Evolutionary conservation across 2,113 vertebrate genomes (phyloP).

Genomic region (Drymodes brunneopygia): DNA sequence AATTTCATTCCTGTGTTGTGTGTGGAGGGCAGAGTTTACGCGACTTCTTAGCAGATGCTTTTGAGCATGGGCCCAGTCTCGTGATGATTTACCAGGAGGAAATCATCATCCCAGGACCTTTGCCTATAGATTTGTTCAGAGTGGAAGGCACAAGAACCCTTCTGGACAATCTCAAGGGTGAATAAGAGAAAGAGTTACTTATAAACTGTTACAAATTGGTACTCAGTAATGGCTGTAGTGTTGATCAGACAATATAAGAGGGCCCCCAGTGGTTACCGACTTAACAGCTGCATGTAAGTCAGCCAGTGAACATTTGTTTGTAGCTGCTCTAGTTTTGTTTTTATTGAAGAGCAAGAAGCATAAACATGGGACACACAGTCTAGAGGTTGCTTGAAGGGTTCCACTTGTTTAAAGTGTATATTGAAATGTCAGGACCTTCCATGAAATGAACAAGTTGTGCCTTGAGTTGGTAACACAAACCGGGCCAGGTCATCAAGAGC

Average conservation of each 20-base stretch:
- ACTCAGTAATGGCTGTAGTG: conserved; percentile 62
- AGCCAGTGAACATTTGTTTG: conserved; percentile 68
- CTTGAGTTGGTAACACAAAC: background rate
- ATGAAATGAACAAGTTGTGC: background rate
- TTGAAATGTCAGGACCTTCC: conserved; percentile 41
- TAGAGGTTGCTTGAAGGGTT: conserved; percentile 54
- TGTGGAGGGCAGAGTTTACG: conserved; percentile 47
- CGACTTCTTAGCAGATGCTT: conserved; percentile 18
- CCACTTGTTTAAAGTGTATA: conserved; percentile 49
- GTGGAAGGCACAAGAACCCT: conserved; percentile 58
- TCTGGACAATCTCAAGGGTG: conserved; percentile 54
- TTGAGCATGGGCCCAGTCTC: conserved; percentile 13
- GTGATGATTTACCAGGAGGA: conserved; percentile 23
- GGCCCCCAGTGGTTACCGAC: conserved; percentile 61
- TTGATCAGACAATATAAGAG: conserved; percentile 67
- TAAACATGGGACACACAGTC: conserved; percentile 59
- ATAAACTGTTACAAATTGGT: conserved; percentile 71
- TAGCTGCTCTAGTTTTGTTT: conserved; percentile 65
- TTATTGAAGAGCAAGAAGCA: conserved; percentile 68
- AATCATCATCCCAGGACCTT: conserved; percentile 56
- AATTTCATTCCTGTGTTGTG: conserved; percentile 42
- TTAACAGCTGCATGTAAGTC: conserved; percentile 70
- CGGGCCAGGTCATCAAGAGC: background rate
- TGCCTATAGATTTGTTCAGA: conserved; percentile 64
- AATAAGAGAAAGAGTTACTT: conserved; percentile 63